Conservation (phyloP, 2,797 vertebrate genomes). For the Miichthys miiuy region DNA sequence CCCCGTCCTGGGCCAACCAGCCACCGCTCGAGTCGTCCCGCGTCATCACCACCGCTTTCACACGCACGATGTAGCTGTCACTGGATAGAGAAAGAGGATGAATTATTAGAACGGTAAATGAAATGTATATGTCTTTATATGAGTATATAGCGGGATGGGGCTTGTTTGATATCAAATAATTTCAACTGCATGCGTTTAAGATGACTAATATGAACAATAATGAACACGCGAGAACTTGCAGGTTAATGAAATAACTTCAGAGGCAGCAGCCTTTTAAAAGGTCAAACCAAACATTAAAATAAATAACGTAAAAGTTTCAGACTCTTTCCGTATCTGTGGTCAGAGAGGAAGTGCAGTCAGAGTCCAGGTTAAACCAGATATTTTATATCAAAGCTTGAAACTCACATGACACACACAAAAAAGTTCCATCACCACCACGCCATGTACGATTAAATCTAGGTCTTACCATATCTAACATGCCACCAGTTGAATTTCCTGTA, state of each 20-base stretch:
- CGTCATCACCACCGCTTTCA: constrained; percentile 99
- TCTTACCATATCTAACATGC: background rate
- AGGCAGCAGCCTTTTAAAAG: background rate
- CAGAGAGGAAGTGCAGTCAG: background rate
- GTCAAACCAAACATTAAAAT: background rate
- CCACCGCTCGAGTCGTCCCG: constrained; percentile 99
- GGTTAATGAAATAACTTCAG: background rate
- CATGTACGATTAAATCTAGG: background rate
- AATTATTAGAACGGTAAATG: background rate
- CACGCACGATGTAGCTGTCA: constrained; percentile 99
- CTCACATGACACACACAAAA: background rate
- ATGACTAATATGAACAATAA: background rate
- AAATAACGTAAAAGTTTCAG: background rate
- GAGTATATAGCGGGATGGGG: background rate
- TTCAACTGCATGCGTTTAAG: background rate
- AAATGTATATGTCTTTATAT: background rate
- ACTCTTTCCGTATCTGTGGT: background rate
- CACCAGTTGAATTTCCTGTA: background rate
- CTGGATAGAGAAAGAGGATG: constrained; percentile 78
- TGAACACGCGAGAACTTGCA: background rate
- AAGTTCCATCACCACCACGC: too few relatives aligned
- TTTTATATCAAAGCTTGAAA: background rate
- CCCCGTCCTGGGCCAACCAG: constrained; percentile 98
- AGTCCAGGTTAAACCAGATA: background rate
- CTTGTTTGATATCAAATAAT: background rate